Evolutionary conservation across 1,140 invertebrate species (phyloP).

Genomic region (Adoxophyes honmai): DNA sequence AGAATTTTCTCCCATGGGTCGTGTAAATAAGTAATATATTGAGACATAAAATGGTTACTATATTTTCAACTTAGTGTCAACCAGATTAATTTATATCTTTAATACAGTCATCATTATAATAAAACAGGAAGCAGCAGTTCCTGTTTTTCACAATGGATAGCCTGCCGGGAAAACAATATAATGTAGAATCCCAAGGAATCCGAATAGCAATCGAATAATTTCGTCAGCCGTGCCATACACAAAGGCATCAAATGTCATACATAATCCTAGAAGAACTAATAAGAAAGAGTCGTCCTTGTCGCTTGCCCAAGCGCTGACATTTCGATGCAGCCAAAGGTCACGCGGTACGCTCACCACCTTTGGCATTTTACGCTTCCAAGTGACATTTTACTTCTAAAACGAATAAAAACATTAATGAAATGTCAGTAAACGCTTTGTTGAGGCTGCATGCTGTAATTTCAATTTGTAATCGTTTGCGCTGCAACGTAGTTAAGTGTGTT

Average conservation of each 20-base stretch:
- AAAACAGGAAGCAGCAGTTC: too few species aligned
- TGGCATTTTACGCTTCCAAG: slow-evolving; percentile 60
- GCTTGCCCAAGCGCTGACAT: slow-evolving; percentile 74
- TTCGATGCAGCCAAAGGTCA: slow-evolving; percentile 72
- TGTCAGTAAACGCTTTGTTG: slow-evolving; percentile 11
- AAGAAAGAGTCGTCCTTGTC: slow-evolving; percentile 74
- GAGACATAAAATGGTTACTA: too few species aligned
- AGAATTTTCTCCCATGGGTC: too few species aligned
- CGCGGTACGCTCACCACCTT: slow-evolving; percentile 61
- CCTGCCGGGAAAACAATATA: too few species aligned
- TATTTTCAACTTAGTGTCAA: too few species aligned
- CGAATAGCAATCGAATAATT: slow-evolving; percentile 62
- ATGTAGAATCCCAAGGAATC: slow-evolving; percentile 52
- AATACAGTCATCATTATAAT: too few species aligned
- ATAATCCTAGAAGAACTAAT: slow-evolving; percentile 66
- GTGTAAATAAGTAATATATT: too few species aligned
- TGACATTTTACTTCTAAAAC: slow-evolving; percentile 61
- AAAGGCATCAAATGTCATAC: slow-evolving; percentile 67
- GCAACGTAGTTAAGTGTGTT: slow-evolving; percentile 3
- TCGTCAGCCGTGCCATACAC: slow-evolving; percentile 52
- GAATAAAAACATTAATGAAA: slow-evolving; percentile 43
- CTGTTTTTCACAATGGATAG: too few species aligned
- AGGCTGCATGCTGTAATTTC: background rate
- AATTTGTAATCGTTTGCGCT: background rate
- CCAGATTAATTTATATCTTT: too few species aligned